A percentile compares a stretch with the other conserved stretches of the same genome.
Evolutionary conservation across 64 coral and sea anemone species (phyloP).

Genomic region (Stichodactyla mertensii): DNA sequence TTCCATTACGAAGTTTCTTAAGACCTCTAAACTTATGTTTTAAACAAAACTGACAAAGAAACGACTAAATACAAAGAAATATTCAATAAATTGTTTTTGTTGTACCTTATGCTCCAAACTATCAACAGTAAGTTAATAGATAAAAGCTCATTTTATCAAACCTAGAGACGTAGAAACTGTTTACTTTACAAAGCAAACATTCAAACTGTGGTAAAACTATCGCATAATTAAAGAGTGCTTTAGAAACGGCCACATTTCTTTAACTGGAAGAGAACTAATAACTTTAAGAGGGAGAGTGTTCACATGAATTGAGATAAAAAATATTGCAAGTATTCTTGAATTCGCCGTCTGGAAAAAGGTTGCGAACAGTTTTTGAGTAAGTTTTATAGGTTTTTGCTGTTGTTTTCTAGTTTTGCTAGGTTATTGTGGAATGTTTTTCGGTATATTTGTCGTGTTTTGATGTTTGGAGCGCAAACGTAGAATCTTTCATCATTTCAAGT

Average conservation of each 20-base stretch:
- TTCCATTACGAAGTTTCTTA: background rate
- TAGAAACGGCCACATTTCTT: background rate
- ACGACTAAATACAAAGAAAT: background rate
- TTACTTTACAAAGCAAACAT: background rate
- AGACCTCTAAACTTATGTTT: background rate
- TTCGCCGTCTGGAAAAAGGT: background rate
- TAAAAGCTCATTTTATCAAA: background rate
- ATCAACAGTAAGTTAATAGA: background rate
- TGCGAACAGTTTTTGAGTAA: background rate
- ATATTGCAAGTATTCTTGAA: background rate
- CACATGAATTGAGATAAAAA: background rate
- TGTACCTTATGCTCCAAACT: background rate
- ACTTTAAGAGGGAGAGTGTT: background rate
- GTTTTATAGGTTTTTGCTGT: background rate
- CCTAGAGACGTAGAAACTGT: background rate
- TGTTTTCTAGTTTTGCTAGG: background rate
- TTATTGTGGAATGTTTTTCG: constrained; percentile 2
- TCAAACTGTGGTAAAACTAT: background rate
- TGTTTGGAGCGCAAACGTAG: background rate
- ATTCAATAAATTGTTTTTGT: background rate
- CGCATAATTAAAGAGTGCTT: background rate
- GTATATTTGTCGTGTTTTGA: background rate
- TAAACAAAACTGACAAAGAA: background rate
- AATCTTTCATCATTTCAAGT: background rate
- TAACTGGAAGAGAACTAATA: background rate